Evolutionary conservation across 2,888 invertebrate genomes (phyloP).

Genomic region (Drosophila acutilabella): DNA sequence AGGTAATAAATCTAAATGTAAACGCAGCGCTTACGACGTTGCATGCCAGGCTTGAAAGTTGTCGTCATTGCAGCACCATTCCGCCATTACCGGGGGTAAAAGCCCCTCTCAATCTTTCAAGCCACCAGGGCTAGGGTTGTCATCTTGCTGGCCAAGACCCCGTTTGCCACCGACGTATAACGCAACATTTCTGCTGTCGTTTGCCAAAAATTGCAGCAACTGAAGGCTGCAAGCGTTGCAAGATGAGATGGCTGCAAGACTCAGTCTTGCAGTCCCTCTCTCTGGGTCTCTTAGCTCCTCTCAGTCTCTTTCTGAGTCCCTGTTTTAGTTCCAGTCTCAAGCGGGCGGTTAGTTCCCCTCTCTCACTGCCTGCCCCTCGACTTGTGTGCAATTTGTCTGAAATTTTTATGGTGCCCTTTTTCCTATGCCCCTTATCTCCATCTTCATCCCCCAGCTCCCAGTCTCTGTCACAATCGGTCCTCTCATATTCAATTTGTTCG

Average conservation of each 20-base stretch:
- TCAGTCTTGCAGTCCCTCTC: background rate
- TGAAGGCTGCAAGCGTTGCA: conserved; percentile 48
- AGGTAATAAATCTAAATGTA: conserved; percentile 80
- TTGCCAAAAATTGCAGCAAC: conserved; percentile 70
- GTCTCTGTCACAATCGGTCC: background rate
- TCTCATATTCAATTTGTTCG: conserved; percentile 76
- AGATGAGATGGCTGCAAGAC: conserved; percentile 25
- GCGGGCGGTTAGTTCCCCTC: background rate
- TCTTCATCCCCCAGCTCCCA: background rate
- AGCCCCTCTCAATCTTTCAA: conserved; percentile 28
- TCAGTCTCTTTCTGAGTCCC: background rate
- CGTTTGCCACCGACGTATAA: conserved; percentile 26
- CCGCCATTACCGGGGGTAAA: conserved; percentile 40
- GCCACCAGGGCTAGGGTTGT: conserved; percentile 10
- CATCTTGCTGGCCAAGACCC: conserved; percentile 41
- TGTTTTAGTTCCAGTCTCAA: background rate
- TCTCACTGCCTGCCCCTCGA: conserved; percentile 17
- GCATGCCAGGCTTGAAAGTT: conserved; percentile 74
- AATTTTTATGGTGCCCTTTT: conserved; percentile 64
- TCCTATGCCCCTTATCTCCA: background rate
- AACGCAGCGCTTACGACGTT: conserved; percentile 76
- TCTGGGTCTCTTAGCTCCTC: no score
- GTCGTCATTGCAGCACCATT: conserved; percentile 68
- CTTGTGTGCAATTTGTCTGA: conserved; percentile 78
- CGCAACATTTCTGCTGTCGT: conserved; percentile 75